Base-by-base conservation (phyloP, 2,113 vertebrate species). In the Brachionichthys hirsutus region DNA sequence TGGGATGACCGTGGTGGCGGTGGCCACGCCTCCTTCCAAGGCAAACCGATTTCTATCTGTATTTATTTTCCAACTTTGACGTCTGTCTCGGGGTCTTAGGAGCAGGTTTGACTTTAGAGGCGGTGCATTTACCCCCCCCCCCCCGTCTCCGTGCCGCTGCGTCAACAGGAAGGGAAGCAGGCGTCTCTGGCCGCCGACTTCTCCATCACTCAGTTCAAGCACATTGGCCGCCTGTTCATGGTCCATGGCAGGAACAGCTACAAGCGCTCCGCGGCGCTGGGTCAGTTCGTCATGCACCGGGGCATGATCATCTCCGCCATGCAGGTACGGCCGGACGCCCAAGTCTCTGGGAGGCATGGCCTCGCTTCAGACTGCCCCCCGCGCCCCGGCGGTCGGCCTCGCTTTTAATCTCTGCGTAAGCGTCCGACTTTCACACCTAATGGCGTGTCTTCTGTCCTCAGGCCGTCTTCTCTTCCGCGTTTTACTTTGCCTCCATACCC, bases 281-380 rank as follows among this genome's bases (percentile, higher is more conserved):
- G 96, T 48, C 97, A 98, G 77, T 98, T 99, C 7, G 97, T 99
- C 84, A 98, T 99, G 94, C 97, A 98, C 88, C 85, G 97, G 42
- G 96, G 97, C 82, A 95, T 99, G 91, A 93, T 98, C 92, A 98
- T 99, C 92, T 98, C 95, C 80, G 92, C 95, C 86, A 98, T 98
- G 97, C 97, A 99, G 97, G 96, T 95, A 89, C 36, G 40, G 43
- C 6, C 9, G n/a, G n/a, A n/a, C n/a, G n/a, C n/a, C n/a, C n/a
- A n/a, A n/a, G n/a, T n/a, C n/a, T n/a, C n/a, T n/a, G n/a, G n/a
- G n/a, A n/a, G n/a, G n/a, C n/a, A n/a, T n/a, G n/a, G n/a, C n/a
- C n/a, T n/a, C n/a, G n/a, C n/a, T n/a, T n/a, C n/a, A n/a, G n/a
- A n/a, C n/a, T n/a, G n/a, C n/a, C n/a, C n/a, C n/a, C n/a, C n/a